These are phyloP conservation scores for Chrysolina oricalcia DNA, from an alignment of 2,888 invertebrate species.

Conservation along the genomic window DNA sequence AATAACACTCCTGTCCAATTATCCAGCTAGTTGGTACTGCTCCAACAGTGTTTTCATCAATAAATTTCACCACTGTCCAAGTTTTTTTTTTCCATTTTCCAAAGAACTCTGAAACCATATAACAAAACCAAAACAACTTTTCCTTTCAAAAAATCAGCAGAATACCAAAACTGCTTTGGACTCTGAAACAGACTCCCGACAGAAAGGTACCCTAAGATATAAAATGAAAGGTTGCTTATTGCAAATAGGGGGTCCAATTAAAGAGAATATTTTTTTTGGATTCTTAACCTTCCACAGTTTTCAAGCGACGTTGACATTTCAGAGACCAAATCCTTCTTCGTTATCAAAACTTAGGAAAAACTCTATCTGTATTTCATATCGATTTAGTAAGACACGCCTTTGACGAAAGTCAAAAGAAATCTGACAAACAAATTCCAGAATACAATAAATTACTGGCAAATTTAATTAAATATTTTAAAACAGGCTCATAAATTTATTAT, in stretches of 20 bases:
- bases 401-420: too few species aligned
- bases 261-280: not conserved
- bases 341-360: not conserved
- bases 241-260: not conserved
- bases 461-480: not conserved
- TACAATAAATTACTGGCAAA: not conserved
- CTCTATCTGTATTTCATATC: not conserved
- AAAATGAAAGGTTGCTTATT: not conserved
- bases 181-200: not conserved
- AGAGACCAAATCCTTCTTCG: not conserved
- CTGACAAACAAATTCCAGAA: not conserved
- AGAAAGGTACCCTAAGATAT: constrained; percentile 1
- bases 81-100: not conserved
- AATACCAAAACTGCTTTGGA: not conserved
- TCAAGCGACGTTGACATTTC: not conserved
- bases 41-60: not conserved
- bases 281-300: constrained; percentile 1
- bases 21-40: too few species aligned
- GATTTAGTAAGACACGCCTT: too few species aligned
- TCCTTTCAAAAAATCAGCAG: not conserved
- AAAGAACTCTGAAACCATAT: not conserved
- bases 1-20: too few species aligned
- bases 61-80: not conserved
- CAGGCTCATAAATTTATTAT: not conserved
- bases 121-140: constrained; percentile 1